Conservation (phyloP, 1,140 invertebrate species). For the Glomeris maerens region DNA sequence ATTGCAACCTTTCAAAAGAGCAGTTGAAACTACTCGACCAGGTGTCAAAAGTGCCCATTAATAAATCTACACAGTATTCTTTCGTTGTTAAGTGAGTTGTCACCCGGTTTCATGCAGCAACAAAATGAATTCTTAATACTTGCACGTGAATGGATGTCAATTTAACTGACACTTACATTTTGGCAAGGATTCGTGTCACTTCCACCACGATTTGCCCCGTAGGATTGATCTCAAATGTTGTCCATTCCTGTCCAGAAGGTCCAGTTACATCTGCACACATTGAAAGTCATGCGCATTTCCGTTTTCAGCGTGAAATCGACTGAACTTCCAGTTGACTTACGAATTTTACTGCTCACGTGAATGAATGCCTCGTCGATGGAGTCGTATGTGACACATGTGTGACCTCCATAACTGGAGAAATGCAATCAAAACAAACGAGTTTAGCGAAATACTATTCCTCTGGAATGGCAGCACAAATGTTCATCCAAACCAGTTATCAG, state of each 20-base stretch:
- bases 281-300: not conserved
- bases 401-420: constrained; percentile 42
- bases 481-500: not conserved
- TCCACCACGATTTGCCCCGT: constrained; percentile 71
- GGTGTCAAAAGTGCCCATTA: too few species aligned
- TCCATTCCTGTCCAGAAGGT: constrained; percentile 24
- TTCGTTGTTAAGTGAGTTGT: not conserved
- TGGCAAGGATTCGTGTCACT: constrained; percentile 65
- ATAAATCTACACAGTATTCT: too few species aligned
- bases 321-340: constrained; percentile 12
- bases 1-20: too few species aligned
- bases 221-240: constrained; percentile 48
- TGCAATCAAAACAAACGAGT: constrained; percentile 11
- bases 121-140: not conserved
- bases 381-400: constrained; percentile 79
- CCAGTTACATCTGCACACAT: not conserved
- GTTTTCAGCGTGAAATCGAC: not conserved
- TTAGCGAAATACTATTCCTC: constrained; percentile 3
- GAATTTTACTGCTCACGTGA: constrained; percentile 57
- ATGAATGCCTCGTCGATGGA: constrained; percentile 76
- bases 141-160: too few species aligned
- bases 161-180: constrained; percentile 63
- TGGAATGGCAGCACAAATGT: constrained; percentile 3
- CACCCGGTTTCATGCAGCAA: not conserved
- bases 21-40: too few species aligned